Percentiles rank a stretch among this genome's conserved stretches.
Evolutionary conservation across 2,888 invertebrate species (phyloP).

Genomic region (Drosophila cracens): DNA sequence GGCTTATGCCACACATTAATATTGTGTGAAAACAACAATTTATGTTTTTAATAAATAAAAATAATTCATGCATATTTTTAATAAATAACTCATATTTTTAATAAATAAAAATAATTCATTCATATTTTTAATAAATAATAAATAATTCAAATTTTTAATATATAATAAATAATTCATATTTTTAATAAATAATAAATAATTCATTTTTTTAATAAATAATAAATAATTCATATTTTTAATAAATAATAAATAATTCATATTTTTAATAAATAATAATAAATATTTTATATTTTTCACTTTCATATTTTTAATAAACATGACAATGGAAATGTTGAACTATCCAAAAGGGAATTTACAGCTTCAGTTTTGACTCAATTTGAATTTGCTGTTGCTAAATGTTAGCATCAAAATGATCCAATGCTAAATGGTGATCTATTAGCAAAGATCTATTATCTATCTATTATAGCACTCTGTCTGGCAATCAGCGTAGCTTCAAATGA

Average conservation of each 20-base stretch:
- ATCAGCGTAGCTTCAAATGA: slow-evolving; percentile 11
- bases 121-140: not conserved
- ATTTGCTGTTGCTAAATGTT: not conserved
- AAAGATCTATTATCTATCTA: slow-evolving; percentile 14
- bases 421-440: slow-evolving; percentile 34
- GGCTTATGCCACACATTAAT: slow-evolving; percentile 13
- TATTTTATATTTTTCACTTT: too few species aligned
- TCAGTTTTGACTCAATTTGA: too few species aligned
- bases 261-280: too few species aligned
- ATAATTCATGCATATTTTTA: not conserved
- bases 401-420: not conserved
- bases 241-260: too few species aligned
- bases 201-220: too few species aligned
- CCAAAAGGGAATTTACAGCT: not conserved
- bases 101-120: not conserved
- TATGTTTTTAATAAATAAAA: not conserved
- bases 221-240: too few species aligned
- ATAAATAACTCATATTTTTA: not conserved
- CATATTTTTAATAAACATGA: not conserved
- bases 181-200: too few species aligned
- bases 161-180: not conserved
- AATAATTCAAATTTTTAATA: not conserved
- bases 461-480: slow-evolving; percentile 18
- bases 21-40: not conserved
- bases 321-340: not conserved